Evolutionary conservation across 2,113 vertebrate genomes (phyloP).

Genomic region (Labrus mixtus): DNA sequence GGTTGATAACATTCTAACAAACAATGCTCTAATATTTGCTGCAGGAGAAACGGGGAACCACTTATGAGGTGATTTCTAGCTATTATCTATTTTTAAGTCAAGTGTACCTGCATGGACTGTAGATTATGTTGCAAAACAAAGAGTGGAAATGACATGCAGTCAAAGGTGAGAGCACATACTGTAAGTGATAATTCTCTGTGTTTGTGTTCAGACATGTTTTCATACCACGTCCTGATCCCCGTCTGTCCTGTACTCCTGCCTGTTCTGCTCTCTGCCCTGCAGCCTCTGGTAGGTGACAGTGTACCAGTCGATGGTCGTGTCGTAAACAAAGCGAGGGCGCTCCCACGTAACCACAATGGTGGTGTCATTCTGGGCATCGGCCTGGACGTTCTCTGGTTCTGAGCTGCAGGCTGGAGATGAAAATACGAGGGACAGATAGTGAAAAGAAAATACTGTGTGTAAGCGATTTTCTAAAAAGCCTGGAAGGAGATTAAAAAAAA

Average conservation of each 20-base stretch:
- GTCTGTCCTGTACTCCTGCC: slow-evolving; percentile 94
- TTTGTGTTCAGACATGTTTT: not conserved
- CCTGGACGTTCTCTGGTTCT: slow-evolving; percentile 93
- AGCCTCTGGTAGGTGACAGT: slow-evolving; percentile 92
- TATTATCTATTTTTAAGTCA: slow-evolving; percentile 1
- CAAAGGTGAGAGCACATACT: not conserved
- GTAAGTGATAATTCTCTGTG: not conserved
- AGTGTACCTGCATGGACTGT: not conserved
- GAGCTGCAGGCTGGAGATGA: slow-evolving; percentile 91
- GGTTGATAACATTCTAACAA: not conserved
- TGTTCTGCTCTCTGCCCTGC: slow-evolving; percentile 88
- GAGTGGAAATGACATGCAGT: not conserved
- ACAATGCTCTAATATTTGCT: not conserved
- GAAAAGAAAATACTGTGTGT: not conserved
- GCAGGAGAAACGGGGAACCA: not conserved
- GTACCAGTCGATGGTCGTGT: slow-evolving; percentile 94
- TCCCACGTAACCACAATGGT: slow-evolving; percentile 96
- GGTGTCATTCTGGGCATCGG: slow-evolving; percentile 94
- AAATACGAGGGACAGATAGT: not conserved
- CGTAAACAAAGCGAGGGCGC: slow-evolving; percentile 91
- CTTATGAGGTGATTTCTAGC: slow-evolving; percentile 2
- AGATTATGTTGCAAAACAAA: slow-evolving; percentile 5
- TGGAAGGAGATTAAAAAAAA: not conserved
- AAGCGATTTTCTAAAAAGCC: not conserved
- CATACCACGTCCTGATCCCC: slow-evolving; percentile 98